Base-by-base conservation (phyloP, 1,140 invertebrate species). In the Planococcus citri region DNA sequence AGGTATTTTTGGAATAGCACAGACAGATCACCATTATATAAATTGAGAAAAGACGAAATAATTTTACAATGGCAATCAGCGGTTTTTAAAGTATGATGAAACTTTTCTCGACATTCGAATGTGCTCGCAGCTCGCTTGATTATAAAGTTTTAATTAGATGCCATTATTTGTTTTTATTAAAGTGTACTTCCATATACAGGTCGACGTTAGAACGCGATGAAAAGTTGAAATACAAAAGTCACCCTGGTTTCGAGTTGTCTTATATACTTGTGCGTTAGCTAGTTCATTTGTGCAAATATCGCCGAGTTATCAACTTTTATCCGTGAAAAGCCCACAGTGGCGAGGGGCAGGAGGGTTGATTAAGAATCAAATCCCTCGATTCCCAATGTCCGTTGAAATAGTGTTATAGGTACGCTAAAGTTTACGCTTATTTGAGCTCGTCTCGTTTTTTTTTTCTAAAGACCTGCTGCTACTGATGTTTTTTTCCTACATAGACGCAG, bases 141-240 rank as follows among this genome's bases (percentile, higher is more conserved):
- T 51, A 20, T 51, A 51, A 51, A 51, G 41, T 51, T 51, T 51
- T 51, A 51, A 51, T 51, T 51, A 51, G 41, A 51, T 51, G 41
- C 41, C n/a, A 51, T 51, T 51, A 51, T 51, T 51, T 51, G 41
- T 51, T 51, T 51, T 51, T 51, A 51, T 51, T 51, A 51, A 51
- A 33, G 4, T 12, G 29, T 33, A 12, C 29, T 33, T 33, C 41
- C 41, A 51, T 17, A 51, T 17, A 3, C 6, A 20, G 41, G 41
- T 51, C 41, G n/a, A 51, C 41, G 41, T 51, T 51, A 51, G 6
- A 37, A 6, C 33, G 14, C n/a, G 10, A 17, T 51, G n/a, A 51
- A 51, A 51, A 3, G 41, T 51, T 51, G 17, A 51, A 51, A n/a
- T n/a, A 51, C n/a, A 20, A 51, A 51, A 51, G n/a, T 51, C 41